phyloP scores from a whole-genome alignment of 2,888 invertebrate genomes.

The Phaonia tiefii region DNA sequence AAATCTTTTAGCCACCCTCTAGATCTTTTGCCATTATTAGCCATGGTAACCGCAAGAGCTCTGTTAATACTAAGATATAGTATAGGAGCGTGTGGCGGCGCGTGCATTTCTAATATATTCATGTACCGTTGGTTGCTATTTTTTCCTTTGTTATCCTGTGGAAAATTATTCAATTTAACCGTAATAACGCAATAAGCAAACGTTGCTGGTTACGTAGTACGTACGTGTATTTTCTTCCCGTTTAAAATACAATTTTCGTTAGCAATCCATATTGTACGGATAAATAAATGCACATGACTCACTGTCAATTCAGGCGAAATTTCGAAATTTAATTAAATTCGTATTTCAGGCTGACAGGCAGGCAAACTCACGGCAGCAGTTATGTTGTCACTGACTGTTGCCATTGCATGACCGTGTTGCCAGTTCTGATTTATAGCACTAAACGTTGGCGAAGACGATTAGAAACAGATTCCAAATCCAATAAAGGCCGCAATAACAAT shows the following conservation, averaged over 20 bases:
- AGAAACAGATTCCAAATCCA: conserved; percentile 53
- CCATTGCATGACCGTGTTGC: conserved; percentile 23
- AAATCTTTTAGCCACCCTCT: conserved; percentile 45
- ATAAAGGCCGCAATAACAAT: too few relatives aligned
- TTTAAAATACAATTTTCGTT: conserved; percentile 41
- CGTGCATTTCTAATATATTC: conserved; percentile 59
- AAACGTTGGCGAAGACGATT: conserved; percentile 64
- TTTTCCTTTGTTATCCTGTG: conserved; percentile 36
- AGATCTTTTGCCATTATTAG: conserved; percentile 39
- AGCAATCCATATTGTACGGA: conserved; percentile 64
- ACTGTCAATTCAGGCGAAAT: background rate
- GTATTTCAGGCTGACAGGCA: conserved; percentile 70
- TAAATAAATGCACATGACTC: conserved; percentile 70
- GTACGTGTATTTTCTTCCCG: conserved; percentile 26
- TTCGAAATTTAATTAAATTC: conserved; percentile 76
- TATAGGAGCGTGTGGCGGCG: conserved; percentile 54
- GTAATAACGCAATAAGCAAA: conserved; percentile 46
- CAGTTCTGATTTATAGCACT: conserved; percentile 66
- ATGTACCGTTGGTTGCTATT: conserved; percentile 42
- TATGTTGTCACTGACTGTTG: conserved; percentile 15
- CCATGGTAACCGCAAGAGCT: conserved; percentile 65
- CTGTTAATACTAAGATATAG: conserved; percentile 60
- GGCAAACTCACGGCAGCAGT: background rate
- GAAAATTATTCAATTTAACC: conserved; percentile 58
- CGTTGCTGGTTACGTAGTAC: too few relatives aligned